A percentile compares a stretch with the other conserved stretches of the same genome.
phyloP scores from a whole-genome alignment of 2,797 vertebrate species.

The Myotis planiceps region DNA sequence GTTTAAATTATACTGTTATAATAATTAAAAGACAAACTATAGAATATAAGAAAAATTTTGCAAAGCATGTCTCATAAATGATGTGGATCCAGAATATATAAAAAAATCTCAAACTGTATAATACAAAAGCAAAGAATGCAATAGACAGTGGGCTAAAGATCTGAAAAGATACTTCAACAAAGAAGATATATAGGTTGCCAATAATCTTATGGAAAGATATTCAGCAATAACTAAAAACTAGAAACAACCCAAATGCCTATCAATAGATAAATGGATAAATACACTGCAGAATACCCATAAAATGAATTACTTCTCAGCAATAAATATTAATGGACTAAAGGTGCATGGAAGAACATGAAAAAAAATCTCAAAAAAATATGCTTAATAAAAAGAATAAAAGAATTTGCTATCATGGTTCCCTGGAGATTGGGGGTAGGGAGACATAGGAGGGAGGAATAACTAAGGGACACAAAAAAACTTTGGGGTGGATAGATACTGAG shows the following conservation, averaged over 20 bases:
- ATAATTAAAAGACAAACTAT: neutral
- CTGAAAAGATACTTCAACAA: neutral
- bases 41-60: neutral
- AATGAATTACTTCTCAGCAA: neutral
- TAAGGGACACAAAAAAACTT: neutral
- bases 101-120: neutral
- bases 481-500: neutral
- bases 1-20: neutral
- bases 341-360: neutral
- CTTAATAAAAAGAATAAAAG: neutral
- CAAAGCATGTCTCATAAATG: neutral
- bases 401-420: neutral
- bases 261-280: neutral
- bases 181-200: neutral
- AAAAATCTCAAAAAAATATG: neutral
- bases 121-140: neutral
- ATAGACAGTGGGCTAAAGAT: neutral
- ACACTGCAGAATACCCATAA: neutral
- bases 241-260: neutral
- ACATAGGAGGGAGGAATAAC: neutral
- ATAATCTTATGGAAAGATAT: neutral
- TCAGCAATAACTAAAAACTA: neutral
- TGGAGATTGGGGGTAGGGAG: neutral
- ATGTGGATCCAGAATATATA: neutral
- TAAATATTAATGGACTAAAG: neutral